Base-by-base conservation (phyloP, 64 coral and sea anemone species). In the Cladopsammia gracilis region DNA sequence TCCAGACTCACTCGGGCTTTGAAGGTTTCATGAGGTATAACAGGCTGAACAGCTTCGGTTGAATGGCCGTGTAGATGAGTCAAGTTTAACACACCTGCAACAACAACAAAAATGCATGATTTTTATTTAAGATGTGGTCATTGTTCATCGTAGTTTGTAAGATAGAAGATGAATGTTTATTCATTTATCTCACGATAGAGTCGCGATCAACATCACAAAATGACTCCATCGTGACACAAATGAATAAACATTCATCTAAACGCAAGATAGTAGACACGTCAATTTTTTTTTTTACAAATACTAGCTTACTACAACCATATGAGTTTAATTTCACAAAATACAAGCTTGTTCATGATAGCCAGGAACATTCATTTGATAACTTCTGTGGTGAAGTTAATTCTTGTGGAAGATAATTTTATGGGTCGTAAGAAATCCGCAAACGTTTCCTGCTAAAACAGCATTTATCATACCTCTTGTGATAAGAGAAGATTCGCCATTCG, bases 31-130 rank as follows among this genome's bases (percentile, higher is more conserved):
- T 77, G 59, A 20, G 95, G 79, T 25, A 53, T 62, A 18, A 97
- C 10, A 1, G 62, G 61, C 3, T 89, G 24, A 13, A 97, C 70
- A 48, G 60, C 91, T 24, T 94, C 71, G 19, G 50, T 19, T 58
- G 87, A 44, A 48, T 97, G 95, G n/a, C 95, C 95, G 24, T 72
- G 18, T 0, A 73, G 65, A 26, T 94, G 95, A 1, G 95, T 87
- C 53, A 97, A 75, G 75, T 97, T 97, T 9, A 97, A 82, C 18
- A 87, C 61, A 19, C 95, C 95, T 97, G 20, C 13, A 43, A 70
- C 82, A 43, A 70, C 82, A 66, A 20, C 73, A 58, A 19, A 7
- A 88, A 76, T n/a, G 54, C 18, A 14, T 18, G 15, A 8, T 19
- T 1, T 49, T 14, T 60, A 53, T 79, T 46, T 4, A 79, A n/a